Conservation (phyloP, 2,113 vertebrate species). For the Ovis aries region ARS-UI_Ramb_v3.0 NC_056056.1:77534501-77535000, state of each 20-base stretch:
- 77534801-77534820: neutral
- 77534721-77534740: neutral
- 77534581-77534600: neutral
- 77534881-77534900: neutral
- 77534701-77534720: neutral
- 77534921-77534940: neutral
- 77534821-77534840: rapidly evolving
- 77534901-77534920: neutral
- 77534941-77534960: neutral
- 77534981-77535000: neutral
- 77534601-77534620: neutral
- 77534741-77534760: neutral
- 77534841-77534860: neutral
- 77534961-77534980: neutral
- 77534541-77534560: neutral
- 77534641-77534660: neutral
- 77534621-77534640: neutral
- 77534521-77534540: neutral
- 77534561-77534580: neutral
- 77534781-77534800: neutral
- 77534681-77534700: neutral
- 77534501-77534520: neutral
- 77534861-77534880: neutral
- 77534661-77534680: neutral
- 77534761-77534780: neutral